These are phyloP conservation scores for Oncopodura yosiiana DNA, from an alignment of 1,140 invertebrate genomes.

Conservation along the genomic window DNA sequence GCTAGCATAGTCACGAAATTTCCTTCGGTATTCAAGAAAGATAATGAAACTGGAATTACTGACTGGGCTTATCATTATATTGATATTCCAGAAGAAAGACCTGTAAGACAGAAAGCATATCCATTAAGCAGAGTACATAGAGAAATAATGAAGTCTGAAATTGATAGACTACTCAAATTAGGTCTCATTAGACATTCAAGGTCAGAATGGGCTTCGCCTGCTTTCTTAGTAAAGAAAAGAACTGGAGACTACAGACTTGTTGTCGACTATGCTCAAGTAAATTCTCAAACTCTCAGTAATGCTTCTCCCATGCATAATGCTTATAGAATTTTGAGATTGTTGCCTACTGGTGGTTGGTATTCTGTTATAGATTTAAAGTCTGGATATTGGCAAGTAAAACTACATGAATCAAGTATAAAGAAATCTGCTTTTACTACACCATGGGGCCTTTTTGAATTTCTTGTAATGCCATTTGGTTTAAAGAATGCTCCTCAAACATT, in stretches of 20 bases:
- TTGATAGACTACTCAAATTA: conserved; percentile 10
- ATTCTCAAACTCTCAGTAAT: conserved; percentile 16
- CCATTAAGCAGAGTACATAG: background rate
- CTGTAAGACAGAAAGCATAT: background rate
- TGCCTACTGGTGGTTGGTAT: conserved; percentile 11
- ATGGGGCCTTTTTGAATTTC: conserved; percentile 39
- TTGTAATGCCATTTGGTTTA: conserved; percentile 41
- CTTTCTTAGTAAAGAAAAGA: conserved; percentile 17
- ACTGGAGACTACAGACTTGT: conserved; percentile 14
- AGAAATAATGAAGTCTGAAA: conserved; percentile 3
- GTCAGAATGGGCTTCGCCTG: conserved; percentile 8
- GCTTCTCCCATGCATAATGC: conserved; percentile 22
- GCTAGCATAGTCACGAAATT: no score
- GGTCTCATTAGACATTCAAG: conserved; percentile 11
- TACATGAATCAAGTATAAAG: conserved; percentile 32
- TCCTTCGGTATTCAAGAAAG: conserved; percentile 6
- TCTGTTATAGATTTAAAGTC: conserved; percentile 9
- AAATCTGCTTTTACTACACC: conserved; percentile 41
- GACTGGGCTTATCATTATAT: conserved; percentile 12
- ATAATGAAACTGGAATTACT: conserved; percentile 9
- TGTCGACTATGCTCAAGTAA: conserved; percentile 12
- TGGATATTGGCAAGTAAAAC: conserved; percentile 13
- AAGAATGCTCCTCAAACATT: conserved; percentile 39
- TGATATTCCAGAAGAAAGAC: background rate
- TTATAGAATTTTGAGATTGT: conserved; percentile 7